These are phyloP conservation scores for Congeria kusceri DNA, from an alignment of 2,888 invertebrate species.

Conservation along the genomic window DNA sequence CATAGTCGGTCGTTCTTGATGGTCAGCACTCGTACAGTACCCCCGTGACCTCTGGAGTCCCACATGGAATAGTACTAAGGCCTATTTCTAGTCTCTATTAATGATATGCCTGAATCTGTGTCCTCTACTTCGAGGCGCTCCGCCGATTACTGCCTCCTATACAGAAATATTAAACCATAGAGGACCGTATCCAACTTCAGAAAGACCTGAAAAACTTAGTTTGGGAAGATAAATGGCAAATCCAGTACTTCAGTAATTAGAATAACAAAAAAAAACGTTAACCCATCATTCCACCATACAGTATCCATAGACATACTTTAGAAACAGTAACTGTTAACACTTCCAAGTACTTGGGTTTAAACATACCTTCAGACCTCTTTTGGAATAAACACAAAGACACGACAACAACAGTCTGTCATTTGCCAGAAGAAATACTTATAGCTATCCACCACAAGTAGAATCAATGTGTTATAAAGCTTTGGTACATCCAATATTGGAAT, in stretches of 20 bases:
- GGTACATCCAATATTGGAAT: not conserved
- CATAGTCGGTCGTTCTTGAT: not conserved
- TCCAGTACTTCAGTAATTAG: not conserved
- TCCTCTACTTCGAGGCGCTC: not conserved
- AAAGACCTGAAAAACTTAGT: not conserved
- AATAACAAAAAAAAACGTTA: not conserved
- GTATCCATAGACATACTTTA: conserved; percentile 1
- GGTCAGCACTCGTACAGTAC: not conserved
- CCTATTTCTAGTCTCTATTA: too few relatives aligned
- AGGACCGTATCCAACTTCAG: not conserved
- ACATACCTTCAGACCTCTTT: conserved; percentile 5
- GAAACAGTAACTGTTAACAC: not conserved
- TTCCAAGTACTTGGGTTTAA: conserved; percentile 12
- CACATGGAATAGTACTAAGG: too few relatives aligned
- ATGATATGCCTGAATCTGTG: too few relatives aligned
- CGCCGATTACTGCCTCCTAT: not conserved
- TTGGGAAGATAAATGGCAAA: conserved; percentile 6
- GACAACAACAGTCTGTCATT: not conserved
- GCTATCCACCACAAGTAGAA: not conserved
- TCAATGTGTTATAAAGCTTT: not conserved
- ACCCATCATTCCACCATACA: not conserved
- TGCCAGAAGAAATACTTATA: conserved; percentile 14
- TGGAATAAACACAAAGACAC: conserved; percentile 11
- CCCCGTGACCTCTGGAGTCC: too few relatives aligned
- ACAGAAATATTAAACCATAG: not conserved